Evolutionary conservation across 1,140 invertebrate species (phyloP), one percentile per base, ranked within the genome.

Genomic region (Hyles vespertilio): DNA sequence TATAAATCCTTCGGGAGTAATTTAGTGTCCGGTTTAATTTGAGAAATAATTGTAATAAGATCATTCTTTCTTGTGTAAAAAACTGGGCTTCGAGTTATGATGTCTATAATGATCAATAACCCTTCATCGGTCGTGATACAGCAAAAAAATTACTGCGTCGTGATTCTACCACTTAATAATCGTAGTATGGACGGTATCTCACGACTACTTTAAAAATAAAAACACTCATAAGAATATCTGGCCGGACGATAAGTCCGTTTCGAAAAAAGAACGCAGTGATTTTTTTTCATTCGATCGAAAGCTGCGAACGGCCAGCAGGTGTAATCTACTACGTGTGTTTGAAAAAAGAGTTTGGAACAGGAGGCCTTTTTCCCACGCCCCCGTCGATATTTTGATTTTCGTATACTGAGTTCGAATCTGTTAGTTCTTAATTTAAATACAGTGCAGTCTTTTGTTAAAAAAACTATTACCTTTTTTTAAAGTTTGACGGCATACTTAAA

Each of bases 301-400:
- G 84, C 83, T 86, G 84, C 84, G 79, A 78, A 84, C 74, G 79
- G 74, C 77, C 79, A 81, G 81, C 84, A 87, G 84, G 84, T 87
- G 84, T 86, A 86, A 79, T 82, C 74, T 71, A 84, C 81, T 84
- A 85, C 80, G 71, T 81, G 79, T 74, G 71, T 82, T 84, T 81
- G 77, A 81, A 80, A 79, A 84, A 84, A 74, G 74, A 74, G 68
- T 71, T 65, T 73, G 67, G 74, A 84, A 83, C 84, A 88, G 84
- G 67, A 86, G 84, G 84, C 83, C 76, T 82, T 84, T 82, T 88
- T 88, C 84, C 84, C 84, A 88, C 84, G 84, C 73, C 79, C 75
- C 70, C 74, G 70, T 74, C 72, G 70, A 76, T 53, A 40, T 59
- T 53, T 47, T 55, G 49, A 53, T 51, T 65, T 69, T 75, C 54